Evolutionary conservation across 1,140 invertebrate genomes (phyloP).

Genomic region (Chymomyza costata): DNA sequence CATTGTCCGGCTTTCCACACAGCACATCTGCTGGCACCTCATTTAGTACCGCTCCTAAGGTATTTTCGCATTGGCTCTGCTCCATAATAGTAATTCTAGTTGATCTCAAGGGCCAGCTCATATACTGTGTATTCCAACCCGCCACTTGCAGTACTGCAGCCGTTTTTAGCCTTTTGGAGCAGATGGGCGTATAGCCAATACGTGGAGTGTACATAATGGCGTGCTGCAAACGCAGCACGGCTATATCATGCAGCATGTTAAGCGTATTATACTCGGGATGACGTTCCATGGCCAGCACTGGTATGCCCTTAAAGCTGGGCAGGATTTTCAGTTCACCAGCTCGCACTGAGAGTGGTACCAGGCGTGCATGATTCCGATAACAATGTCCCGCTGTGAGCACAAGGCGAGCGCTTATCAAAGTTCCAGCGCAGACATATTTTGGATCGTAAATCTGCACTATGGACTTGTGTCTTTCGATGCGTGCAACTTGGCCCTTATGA

Average conservation of each 20-base stretch:
- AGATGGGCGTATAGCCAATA: slow-evolving; percentile 9
- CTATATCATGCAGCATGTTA: slow-evolving; percentile 6
- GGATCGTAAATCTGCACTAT: slow-evolving; percentile 21
- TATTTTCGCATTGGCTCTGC: not conserved
- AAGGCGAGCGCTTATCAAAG: slow-evolving; percentile 9
- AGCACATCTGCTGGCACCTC: slow-evolving; percentile 1
- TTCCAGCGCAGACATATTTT: slow-evolving; percentile 4
- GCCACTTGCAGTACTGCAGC: not conserved
- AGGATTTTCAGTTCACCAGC: slow-evolving; percentile 1
- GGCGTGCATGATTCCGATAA: not conserved
- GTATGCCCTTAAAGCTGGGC: not conserved
- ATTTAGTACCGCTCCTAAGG: too few relatives aligned
- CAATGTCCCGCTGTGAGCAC: slow-evolving; percentile 16
- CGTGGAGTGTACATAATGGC: not conserved
- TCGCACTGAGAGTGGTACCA: not conserved
- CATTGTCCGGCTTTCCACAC: not conserved
- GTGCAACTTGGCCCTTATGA: too few relatives aligned
- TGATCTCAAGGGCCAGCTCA: not conserved
- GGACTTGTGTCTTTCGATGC: too few relatives aligned
- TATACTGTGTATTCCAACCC: slow-evolving; percentile 5
- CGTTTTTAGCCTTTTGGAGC: not conserved
- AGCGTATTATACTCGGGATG: slow-evolving; percentile 1
- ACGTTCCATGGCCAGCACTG: slow-evolving; percentile 3
- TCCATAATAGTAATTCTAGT: not conserved
- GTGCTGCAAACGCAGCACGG: slow-evolving; percentile 3